Base-by-base conservation (phyloP, 2,797 vertebrate genomes). In the Chaenodraco wilsoni region DNA sequence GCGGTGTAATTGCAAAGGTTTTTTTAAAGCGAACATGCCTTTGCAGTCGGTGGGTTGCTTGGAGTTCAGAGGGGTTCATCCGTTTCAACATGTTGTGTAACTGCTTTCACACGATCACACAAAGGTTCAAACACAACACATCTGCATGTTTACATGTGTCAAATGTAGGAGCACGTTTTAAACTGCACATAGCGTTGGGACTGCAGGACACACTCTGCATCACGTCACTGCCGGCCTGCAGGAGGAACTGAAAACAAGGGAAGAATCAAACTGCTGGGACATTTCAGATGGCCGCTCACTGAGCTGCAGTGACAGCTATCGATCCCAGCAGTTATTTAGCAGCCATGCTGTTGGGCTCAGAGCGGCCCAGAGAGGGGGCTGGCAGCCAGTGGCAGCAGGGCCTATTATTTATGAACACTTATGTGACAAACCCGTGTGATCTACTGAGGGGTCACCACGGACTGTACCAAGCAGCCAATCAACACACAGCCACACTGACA, bases 301-400 rank as follows among this genome's bases (percentile, higher is more conserved):
- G 89, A 89, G 65, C 82, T 82, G 84, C 78, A 82, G 76, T 91
- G 91, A 90, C 90, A 86, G 79, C 44, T 86, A 94, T 93, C 52
- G 92, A 94, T 90, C 79, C 5, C 3, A 58, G 57, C 56, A 46
- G 83, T 91, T 91, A 92, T 94, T 92, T 92, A 92, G 72, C 78
- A 79, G 73, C 79, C 69, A 11, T 6, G 82, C 79, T 56, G 69
- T 61, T 65, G 33, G 52, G 74, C 83, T 88, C 74, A 44, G 75
- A 88, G 83, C 77, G 71, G 73, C 69, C 69, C 62, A 8, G 68
- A 76, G 84, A 61, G 6, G 68, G 59, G 70, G 71, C 62, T 57
- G 89, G 81, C 81, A 21, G 21, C 21, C 21, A 21, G 21, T 2
- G 21, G 21, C 21, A 78, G 21, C 21, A 78, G 85, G 68, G 41